phyloP scores from a whole-genome alignment of 2,113 vertebrate genomes.

The Lanius collurio region DNA sequence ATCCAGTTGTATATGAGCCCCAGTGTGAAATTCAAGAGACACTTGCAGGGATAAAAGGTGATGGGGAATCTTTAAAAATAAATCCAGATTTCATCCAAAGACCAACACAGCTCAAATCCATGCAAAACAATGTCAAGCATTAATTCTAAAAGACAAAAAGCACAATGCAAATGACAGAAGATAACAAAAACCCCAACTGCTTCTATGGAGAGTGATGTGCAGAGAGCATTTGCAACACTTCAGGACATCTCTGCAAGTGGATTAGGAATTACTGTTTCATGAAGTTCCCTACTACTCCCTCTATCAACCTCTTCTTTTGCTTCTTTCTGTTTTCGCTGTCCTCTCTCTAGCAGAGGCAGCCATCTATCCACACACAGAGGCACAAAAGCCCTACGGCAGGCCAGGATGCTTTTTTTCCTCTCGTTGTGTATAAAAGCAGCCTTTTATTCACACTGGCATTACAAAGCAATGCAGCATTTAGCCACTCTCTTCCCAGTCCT shows the following conservation, averaged over 20 bases:
- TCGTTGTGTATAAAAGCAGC: not conserved
- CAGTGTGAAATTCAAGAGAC: not conserved
- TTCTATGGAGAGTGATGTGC: not conserved
- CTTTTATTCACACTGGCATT: not conserved
- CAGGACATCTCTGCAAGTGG: conserved; percentile 1
- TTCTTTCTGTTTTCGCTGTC: not conserved
- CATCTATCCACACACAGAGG: not conserved
- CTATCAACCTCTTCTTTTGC: not conserved
- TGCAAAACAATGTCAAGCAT: accelerated
- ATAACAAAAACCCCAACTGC: not conserved
- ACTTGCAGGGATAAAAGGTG: not conserved
- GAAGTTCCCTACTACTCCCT: not conserved
- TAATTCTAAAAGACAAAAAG: not conserved
- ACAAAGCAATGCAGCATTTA: conserved; percentile 10
- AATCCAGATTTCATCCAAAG: not conserved
- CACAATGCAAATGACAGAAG: not conserved
- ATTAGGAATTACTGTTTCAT: not conserved
- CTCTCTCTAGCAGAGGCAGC: not conserved
- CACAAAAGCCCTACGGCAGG: not conserved
- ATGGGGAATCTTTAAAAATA: not conserved
- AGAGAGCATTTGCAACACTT: not conserved
- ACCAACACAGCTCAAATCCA: not conserved
- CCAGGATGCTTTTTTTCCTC: not conserved
- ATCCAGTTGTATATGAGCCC: accelerated
- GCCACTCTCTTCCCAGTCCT: not conserved